These are phyloP conservation scores for Penelope pileata DNA, from an alignment of 2,113 vertebrate genomes.

Conservation along the genomic window DNA sequence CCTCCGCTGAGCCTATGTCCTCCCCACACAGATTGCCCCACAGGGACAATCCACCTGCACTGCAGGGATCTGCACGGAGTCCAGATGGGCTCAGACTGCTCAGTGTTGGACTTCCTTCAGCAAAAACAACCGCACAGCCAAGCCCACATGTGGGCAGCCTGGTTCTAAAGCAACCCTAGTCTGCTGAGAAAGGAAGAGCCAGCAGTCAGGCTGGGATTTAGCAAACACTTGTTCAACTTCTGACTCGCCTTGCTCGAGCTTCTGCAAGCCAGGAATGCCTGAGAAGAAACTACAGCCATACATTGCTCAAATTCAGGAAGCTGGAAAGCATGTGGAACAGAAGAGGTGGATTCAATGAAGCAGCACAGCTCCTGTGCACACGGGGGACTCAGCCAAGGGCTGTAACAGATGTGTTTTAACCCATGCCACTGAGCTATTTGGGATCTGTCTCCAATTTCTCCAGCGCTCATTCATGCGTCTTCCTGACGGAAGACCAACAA, in stretches of 20 bases:
- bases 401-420: conserved; percentile 60
- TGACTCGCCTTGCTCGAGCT: conserved; percentile 3
- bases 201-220: neutral
- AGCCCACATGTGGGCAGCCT: neutral
- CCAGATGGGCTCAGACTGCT: neutral
- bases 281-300: neutral
- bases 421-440: conserved; percentile 25
- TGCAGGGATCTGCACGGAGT: neutral
- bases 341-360: conserved; percentile 27
- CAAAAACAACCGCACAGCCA: neutral
- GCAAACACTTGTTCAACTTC: neutral
- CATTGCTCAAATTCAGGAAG: neutral
- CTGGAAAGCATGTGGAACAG: neutral
- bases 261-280: conserved; percentile 23
- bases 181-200: neutral
- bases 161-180: neutral
- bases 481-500: conserved; percentile 41
- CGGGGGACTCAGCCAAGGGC: conserved; percentile 35
- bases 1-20: neutral
- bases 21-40: neutral
- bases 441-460: conserved; percentile 11
- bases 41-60: neutral
- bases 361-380: conserved; percentile 53
- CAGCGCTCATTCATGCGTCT: neutral
- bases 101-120: neutral